Evolutionary conservation across 2,888 invertebrate species (phyloP).

Genomic region (Sylvicola cinctus): DNA sequence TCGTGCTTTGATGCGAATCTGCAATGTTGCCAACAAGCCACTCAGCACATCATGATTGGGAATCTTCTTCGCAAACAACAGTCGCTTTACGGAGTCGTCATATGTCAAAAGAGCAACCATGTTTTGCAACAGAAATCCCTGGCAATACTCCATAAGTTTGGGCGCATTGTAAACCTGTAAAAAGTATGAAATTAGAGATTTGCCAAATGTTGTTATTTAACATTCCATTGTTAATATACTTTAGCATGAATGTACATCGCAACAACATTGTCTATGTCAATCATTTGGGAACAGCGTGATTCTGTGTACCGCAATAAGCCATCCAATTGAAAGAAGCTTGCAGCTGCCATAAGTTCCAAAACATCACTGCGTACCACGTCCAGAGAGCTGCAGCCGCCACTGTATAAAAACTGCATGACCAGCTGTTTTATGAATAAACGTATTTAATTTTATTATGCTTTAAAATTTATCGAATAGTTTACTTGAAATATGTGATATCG

Average conservation of each 20-base stretch:
- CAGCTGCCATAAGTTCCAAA: slow-evolving; percentile 74
- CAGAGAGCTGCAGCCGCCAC: slow-evolving; percentile 63
- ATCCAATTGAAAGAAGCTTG: slow-evolving; percentile 77
- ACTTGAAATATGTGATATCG: slow-evolving; percentile 85
- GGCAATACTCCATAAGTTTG: slow-evolving; percentile 72
- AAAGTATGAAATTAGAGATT: slow-evolving; percentile 1
- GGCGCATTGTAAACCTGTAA: slow-evolving; percentile 67
- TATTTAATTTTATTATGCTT: background rate
- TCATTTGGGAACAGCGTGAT: slow-evolving; percentile 61
- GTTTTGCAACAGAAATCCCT: slow-evolving; percentile 75
- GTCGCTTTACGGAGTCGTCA: slow-evolving; percentile 71
- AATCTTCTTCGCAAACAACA: slow-evolving; percentile 72
- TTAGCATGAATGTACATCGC: slow-evolving; percentile 87
- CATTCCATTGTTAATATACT: slow-evolving; percentile 26
- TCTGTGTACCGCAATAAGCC: slow-evolving; percentile 71
- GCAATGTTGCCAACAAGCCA: slow-evolving; percentile 57
- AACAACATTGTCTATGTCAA: slow-evolving; percentile 73
- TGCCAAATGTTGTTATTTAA: background rate
- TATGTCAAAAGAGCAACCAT: slow-evolving; percentile 87
- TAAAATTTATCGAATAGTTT: too few relatives aligned
- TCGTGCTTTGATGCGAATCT: slow-evolving; percentile 64
- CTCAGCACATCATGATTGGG: slow-evolving; percentile 79
- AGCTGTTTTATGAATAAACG: slow-evolving; percentile 35
- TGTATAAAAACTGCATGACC: slow-evolving; percentile 84
- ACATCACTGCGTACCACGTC: slow-evolving; percentile 68